Percentiles rank a stretch among this genome's conserved stretches.
These are phyloP conservation scores for Pelobates cultripes DNA, from an alignment of 2,797 vertebrate species.

Conservation along the genomic window DNA sequence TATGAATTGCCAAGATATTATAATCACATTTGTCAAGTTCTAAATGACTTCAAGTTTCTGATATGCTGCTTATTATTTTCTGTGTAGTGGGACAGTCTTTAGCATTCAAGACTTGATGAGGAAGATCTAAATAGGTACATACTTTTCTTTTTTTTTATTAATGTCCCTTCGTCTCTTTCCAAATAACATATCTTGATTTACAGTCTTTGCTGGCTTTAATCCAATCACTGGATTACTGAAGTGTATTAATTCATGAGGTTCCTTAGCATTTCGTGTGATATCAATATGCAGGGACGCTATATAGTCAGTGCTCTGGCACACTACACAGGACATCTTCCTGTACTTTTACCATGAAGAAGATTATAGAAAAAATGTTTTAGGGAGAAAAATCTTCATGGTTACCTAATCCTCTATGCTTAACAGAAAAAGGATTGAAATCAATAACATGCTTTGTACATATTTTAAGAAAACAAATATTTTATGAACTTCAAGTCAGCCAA, in stretches of 20 bases:
- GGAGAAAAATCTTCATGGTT: not conserved
- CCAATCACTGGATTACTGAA: constrained; percentile 9
- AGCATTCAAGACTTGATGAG: not conserved
- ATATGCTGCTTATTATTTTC: not conserved
- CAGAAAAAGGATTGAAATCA: not conserved
- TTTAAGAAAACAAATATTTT: constrained; percentile 1
- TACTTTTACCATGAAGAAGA: not conserved
- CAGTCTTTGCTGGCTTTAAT: not conserved
- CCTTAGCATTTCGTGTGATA: not conserved
- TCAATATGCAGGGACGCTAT: not conserved
- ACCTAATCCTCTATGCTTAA: not conserved
- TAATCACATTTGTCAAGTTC: not conserved
- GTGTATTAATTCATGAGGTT: constrained; percentile 10
- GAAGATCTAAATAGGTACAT: not conserved
- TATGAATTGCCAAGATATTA: not conserved
- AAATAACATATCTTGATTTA: constrained; percentile 5
- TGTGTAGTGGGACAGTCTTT: not conserved
- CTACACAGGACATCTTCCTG: not conserved
- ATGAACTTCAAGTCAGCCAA: not conserved
- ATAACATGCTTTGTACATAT: not conserved
- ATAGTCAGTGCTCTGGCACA: not conserved
- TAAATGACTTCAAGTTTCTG: not conserved
- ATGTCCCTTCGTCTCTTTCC: not conserved
- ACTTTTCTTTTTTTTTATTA: not conserved
- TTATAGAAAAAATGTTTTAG: not conserved